These are phyloP conservation scores for Sebastes taczanowskii DNA, from an alignment of 2,797 vertebrate genomes.

Conservation along the genomic window DNA sequence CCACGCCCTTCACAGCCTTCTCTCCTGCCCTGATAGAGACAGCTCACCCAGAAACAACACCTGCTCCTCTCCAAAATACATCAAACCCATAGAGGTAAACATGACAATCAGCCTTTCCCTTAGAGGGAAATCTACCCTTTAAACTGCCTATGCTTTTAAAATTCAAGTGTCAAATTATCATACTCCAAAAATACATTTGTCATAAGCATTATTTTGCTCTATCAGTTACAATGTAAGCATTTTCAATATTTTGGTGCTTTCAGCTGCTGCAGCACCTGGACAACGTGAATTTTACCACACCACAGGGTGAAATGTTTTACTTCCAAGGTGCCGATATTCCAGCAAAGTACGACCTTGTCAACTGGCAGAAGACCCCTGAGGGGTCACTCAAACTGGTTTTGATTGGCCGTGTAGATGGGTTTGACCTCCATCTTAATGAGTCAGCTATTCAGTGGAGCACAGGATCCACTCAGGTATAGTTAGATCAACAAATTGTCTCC, in stretches of 20 bases:
- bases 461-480: constrained; percentile 53
- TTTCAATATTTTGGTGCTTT: neutral
- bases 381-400: constrained; percentile 60
- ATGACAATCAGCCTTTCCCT: neutral
- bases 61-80: constrained; percentile 47
- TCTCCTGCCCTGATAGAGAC: constrained; percentile 52
- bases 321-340: constrained; percentile 72
- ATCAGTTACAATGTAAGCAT: neutral
- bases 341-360: constrained; percentile 81
- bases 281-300: constrained; percentile 71
- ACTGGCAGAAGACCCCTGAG: constrained; percentile 74
- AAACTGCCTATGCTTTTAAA: neutral
- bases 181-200: neutral
- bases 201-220: neutral
- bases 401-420: constrained; percentile 75
- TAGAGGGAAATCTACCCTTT: too few relatives aligned
- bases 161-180: neutral
- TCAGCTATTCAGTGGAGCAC: constrained; percentile 77
- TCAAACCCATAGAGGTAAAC: constrained; percentile 62
- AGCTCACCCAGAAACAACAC: neutral
- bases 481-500: too few relatives aligned
- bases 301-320: constrained; percentile 72
- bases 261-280: constrained; percentile 73
- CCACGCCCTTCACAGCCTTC: constrained; percentile 74
- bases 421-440: constrained; percentile 72